A percentile compares a stretch with the other conserved stretches of the same genome.
Evolutionary conservation across 2,888 invertebrate species (phyloP).

Genomic region (Capitulum mitella): DNA sequence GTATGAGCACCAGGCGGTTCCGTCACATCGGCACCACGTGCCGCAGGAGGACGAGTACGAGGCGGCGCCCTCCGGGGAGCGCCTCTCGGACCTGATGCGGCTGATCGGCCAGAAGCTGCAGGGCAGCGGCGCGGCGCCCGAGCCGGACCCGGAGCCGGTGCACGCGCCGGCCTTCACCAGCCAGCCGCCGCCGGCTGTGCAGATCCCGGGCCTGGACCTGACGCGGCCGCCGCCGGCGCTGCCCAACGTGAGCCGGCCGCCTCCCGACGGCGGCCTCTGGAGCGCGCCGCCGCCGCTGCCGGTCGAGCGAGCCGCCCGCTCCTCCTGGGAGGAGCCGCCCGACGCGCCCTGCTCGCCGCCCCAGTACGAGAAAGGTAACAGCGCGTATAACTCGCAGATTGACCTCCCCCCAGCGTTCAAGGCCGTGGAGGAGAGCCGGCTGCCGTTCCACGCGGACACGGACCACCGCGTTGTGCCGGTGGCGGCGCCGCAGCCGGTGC

Average conservation of each 20-base stretch:
- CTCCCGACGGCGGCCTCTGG: background rate
- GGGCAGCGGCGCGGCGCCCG: background rate
- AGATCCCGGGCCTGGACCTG: conserved; percentile 21
- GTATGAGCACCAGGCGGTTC: no score
- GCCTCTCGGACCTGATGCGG: background rate
- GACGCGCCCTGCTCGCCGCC: conserved; percentile 17
- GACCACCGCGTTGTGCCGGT: conserved; percentile 1
- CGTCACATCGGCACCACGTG: background rate
- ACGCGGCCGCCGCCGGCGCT: conserved; percentile 21
- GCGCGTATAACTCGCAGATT: conserved; percentile 1
- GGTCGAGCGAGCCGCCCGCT: background rate
- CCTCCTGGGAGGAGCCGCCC: conserved; percentile 9
- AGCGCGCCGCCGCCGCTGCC: background rate
- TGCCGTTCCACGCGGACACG: background rate
- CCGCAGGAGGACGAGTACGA: conserved; percentile 8
- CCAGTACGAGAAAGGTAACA: conserved; percentile 14
- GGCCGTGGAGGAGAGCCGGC: background rate
- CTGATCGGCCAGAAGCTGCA: background rate
- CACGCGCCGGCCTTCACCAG: background rate
- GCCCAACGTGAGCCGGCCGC: background rate
- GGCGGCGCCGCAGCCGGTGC: background rate
- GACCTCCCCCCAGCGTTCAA: conserved; percentile 15
- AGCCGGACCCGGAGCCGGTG: no score
- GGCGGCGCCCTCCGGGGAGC: background rate
- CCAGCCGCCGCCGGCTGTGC: background rate